phyloP scores from a whole-genome alignment of 2,888 invertebrate genomes.

The Lycophotia porphyrea region DNA sequence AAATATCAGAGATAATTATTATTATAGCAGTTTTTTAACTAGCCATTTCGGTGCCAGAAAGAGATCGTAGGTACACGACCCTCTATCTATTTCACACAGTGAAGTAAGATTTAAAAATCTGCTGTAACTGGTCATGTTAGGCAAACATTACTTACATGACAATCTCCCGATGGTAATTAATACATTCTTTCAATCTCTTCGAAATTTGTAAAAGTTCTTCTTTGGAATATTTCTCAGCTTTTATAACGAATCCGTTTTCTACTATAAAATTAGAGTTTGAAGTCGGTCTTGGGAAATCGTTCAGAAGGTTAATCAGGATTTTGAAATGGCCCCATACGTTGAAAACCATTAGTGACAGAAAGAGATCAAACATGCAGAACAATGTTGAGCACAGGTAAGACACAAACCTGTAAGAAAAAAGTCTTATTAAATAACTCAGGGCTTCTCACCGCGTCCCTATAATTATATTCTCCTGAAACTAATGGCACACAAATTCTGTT shows the following conservation, averaged over 20 bases:
- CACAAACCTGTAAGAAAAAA: conserved; percentile 29
- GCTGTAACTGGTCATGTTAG: not conserved
- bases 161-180: conserved; percentile 58
- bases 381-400: conserved; percentile 35
- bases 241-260: not conserved
- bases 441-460: no score
- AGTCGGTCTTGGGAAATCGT: conserved; percentile 56
- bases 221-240: conserved; percentile 40
- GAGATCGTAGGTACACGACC: not conserved
- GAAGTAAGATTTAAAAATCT: no score
- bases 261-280: not conserved
- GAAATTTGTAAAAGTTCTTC: conserved; percentile 45
- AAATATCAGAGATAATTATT: not conserved
- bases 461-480: no score
- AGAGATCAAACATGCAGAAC: conserved; percentile 57
- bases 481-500: no score
- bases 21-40: not conserved
- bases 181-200: conserved; percentile 44
- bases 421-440: not conserved
- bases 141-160: conserved; percentile 47
- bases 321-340: conserved; percentile 66
- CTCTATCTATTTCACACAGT: not conserved
- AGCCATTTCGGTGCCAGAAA: not conserved
- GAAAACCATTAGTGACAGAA: conserved; percentile 61
- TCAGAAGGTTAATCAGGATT: conserved; percentile 52